Evolutionary conservation across 1,140 invertebrate species (phyloP).

Genomic region (Listronotus oregonensis): DNA sequence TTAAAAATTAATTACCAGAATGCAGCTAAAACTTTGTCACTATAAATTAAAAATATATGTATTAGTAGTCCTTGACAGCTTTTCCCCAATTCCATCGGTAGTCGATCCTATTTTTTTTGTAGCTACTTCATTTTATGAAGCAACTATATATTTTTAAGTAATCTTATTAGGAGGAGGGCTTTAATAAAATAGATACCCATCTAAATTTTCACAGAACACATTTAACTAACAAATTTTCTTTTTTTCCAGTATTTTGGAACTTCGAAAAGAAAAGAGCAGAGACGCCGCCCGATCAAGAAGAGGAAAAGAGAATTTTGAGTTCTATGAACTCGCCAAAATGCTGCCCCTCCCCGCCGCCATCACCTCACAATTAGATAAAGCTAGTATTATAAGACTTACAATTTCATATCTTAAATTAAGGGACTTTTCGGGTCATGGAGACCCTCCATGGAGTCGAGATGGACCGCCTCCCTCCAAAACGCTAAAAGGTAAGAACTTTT

Average conservation of each 20-base stretch:
- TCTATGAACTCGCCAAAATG: conserved; percentile 98
- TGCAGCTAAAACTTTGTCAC: too few species aligned
- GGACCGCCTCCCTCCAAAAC: conserved; percentile 75
- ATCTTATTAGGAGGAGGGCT: not conserved
- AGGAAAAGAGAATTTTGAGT: conserved; percentile 98
- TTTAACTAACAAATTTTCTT: conserved; percentile 34
- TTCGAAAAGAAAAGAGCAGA: conserved; percentile 95
- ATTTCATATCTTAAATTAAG: conserved; percentile 96
- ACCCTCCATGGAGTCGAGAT: conserved; percentile 90
- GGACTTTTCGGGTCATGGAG: conserved; percentile 93
- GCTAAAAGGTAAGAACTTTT: conserved; percentile 76
- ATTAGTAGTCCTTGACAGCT: too few species aligned
- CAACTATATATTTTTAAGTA: too few species aligned
- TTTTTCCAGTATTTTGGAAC: conserved; percentile 88
- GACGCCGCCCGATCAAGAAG: conserved; percentile 93
- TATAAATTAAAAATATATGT: too few species aligned
- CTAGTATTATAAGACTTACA: conserved; percentile 96
- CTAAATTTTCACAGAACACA: not conserved
- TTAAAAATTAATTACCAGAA: too few species aligned
- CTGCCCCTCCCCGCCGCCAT: conserved; percentile 94
- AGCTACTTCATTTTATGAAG: too few species aligned
- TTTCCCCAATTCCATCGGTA: too few species aligned
- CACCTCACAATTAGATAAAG: conserved; percentile 97
- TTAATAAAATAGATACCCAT: not conserved
- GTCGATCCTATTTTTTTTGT: too few species aligned